Evolutionary conservation across 2,888 invertebrate genomes (phyloP).

Genomic region (Cactoblastis cactorum): DNA sequence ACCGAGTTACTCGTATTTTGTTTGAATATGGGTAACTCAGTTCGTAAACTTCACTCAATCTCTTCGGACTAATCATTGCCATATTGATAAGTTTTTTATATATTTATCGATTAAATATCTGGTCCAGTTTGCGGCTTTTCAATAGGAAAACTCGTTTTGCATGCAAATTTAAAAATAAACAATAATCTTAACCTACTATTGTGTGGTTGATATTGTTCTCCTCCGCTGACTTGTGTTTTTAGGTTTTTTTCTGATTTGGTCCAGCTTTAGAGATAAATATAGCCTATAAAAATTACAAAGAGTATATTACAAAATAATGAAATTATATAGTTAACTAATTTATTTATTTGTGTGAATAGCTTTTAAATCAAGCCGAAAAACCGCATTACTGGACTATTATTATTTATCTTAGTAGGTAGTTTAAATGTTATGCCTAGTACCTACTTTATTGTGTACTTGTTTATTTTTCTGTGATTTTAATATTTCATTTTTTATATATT

Average conservation of each 20-base stretch:
- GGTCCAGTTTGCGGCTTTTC: conserved; percentile 4
- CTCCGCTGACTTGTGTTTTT: too few relatives aligned
- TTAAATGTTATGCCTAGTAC: conserved; percentile 24
- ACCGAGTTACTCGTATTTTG: background rate
- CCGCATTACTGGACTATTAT: conserved; percentile 1
- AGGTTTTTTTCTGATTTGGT: too few relatives aligned
- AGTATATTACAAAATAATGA: too few relatives aligned
- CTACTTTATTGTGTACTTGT: conserved; percentile 49
- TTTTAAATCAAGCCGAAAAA: background rate
- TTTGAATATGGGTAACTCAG: background rate
- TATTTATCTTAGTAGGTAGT: conserved; percentile 38
- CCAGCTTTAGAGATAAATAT: too few relatives aligned
- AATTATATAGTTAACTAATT: too few relatives aligned
- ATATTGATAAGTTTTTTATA: conserved; percentile 33
- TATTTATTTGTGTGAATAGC: background rate
- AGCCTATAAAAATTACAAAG: too few relatives aligned
- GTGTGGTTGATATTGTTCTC: too few relatives aligned
- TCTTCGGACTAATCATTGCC: conserved; percentile 71
- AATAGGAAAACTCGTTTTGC: background rate
- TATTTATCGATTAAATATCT: conserved; percentile 17
- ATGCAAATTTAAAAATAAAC: background rate
- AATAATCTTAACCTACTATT: too few relatives aligned
- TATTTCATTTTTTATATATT: conserved; percentile 47
- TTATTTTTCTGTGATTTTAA: conserved; percentile 70
- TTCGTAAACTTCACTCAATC: conserved; percentile 1